A percentile compares a stretch with the other conserved stretches of the same genome.
Conservation (phyloP, 2,888 invertebrate genomes). For the Matsumyia berberina region DNA sequence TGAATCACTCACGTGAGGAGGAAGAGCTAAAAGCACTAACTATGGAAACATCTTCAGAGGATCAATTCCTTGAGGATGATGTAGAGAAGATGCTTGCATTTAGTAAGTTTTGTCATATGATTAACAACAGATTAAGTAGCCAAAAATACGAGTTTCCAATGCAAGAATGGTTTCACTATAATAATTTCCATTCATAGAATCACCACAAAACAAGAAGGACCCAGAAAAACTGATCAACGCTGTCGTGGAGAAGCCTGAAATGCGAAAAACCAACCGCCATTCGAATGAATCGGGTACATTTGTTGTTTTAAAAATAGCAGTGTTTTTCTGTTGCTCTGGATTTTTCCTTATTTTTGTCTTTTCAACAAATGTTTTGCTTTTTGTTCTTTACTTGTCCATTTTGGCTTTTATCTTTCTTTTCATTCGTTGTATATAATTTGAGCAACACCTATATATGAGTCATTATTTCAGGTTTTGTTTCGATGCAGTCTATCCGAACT, state of each 20-base stretch:
- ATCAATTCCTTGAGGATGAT: slow-evolving; percentile 80
- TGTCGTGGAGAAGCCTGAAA: slow-evolving; percentile 80
- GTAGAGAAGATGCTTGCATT: slow-evolving; percentile 80
- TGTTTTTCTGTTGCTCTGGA: slow-evolving; percentile 67
- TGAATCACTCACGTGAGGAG: slow-evolving; percentile 94
- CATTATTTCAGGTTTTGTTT: slow-evolving; percentile 86
- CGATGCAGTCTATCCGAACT: slow-evolving; percentile 87
- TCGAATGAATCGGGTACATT: slow-evolving; percentile 84
- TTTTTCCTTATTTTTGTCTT: slow-evolving; percentile 39
- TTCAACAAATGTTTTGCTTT: slow-evolving; percentile 35
- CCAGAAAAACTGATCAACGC: slow-evolving; percentile 70
- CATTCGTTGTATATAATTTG: not conserved
- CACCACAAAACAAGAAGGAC: slow-evolving; percentile 70
- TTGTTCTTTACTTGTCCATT: slow-evolving; percentile 36
- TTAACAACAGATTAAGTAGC: slow-evolving; percentile 12
- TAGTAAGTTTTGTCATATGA: slow-evolving; percentile 80
- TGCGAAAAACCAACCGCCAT: slow-evolving; percentile 83
- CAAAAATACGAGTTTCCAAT: slow-evolving; percentile 20
- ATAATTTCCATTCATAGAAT: slow-evolving; percentile 72
- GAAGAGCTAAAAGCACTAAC: slow-evolving; percentile 88
- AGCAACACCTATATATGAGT: not conserved
- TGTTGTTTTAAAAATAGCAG: slow-evolving; percentile 64
- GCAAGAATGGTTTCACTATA: slow-evolving; percentile 40
- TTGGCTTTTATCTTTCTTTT: slow-evolving; percentile 43
- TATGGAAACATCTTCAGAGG: slow-evolving; percentile 85